Evolutionary conservation across 2,113 vertebrate genomes (phyloP), one percentile per base, ranked within the genome.

Genomic region (Paradoxurus hermaphroditus): DNA sequence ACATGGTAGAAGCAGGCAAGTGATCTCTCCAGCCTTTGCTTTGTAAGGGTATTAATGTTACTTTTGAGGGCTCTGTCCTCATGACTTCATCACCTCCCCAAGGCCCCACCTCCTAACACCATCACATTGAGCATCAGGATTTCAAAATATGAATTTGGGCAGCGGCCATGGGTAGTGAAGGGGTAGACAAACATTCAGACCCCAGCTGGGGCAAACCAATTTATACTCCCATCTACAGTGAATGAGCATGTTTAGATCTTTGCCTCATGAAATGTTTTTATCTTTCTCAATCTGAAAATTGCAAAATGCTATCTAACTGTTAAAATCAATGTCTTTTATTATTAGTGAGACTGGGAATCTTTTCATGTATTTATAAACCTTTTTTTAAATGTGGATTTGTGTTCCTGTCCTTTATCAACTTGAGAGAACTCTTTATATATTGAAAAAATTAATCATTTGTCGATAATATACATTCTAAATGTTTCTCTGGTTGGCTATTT

Each of bases 391-490:
- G 25, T 84, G 46, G 84, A 65, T 77, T 96, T 34, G 72, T 72
- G 29, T 88, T 93, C 23, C 41, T 91, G 9, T 68, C 49, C 19
- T 18, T 91, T 83, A 31, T 31, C 27, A n/a, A 87, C 19, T 78
- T 91, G 27, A 92, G 27, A 86, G 31, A 94, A 62, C 31, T 49
- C 19, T 72, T 85, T 72, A 77, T 11, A 44, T 90, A 56, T 63
- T 95, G 65, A 92, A 56, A 94, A 94, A 95, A 95, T 75, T 51
- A 62, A 88, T 90, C 62, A 63, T 75, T 84, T 92, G 11, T 78
- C 46, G 94, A 11, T 63, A 63, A 56, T 53, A 67, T 39, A 27
- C 63, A n/a, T 82, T 93, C 82, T 56, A 94, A 91, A 88, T 41
- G 14, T 82, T 92, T 94, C 15, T 68, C 49, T 49, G 65, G 68